These are phyloP conservation scores for Orthosia cruda DNA, from an alignment of 2,888 invertebrate species.

Conservation along the genomic window DNA sequence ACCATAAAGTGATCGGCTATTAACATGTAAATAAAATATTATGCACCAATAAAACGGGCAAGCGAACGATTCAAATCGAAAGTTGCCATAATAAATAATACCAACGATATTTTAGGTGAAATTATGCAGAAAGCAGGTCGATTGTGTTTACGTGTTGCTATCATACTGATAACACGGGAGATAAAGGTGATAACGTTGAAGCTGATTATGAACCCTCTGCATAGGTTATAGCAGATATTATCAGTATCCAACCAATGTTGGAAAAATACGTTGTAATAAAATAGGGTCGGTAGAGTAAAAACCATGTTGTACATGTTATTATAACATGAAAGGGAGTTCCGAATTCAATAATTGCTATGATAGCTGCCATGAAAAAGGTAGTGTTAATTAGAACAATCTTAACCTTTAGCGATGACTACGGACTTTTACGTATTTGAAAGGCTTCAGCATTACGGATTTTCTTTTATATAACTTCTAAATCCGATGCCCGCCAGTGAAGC, in stretches of 20 bases:
- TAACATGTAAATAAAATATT: constrained; percentile 55
- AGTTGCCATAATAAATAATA: constrained; percentile 54
- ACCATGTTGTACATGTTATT: background rate
- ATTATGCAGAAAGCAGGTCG: constrained; percentile 72
- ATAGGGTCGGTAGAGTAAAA: background rate
- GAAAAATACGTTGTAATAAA: constrained; percentile 21
- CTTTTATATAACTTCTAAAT: constrained; percentile 62
- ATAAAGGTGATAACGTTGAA: constrained; percentile 67
- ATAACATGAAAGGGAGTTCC: background rate
- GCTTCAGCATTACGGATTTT: constrained; percentile 32
- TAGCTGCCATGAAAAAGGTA: background rate
- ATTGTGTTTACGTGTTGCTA: constrained; percentile 63
- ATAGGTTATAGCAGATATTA: constrained; percentile 29
- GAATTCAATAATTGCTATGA: constrained; percentile 7
- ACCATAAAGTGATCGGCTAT: constrained; percentile 54
- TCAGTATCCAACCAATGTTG: constrained; percentile 25
- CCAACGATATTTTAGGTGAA: constrained; percentile 59
- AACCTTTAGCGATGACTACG: constrained; percentile 6
- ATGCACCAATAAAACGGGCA: constrained; percentile 48
- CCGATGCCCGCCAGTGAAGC: constrained; percentile 26
- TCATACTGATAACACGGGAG: constrained; percentile 66
- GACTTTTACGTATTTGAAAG: constrained; percentile 34
- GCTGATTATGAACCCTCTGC: constrained; percentile 48
- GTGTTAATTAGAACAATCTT: background rate
- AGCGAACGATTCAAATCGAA: constrained; percentile 50